These are phyloP conservation scores for Corella eumyota DNA, from an alignment of 23 tunicate species.

Conservation along the genomic window DNA sequence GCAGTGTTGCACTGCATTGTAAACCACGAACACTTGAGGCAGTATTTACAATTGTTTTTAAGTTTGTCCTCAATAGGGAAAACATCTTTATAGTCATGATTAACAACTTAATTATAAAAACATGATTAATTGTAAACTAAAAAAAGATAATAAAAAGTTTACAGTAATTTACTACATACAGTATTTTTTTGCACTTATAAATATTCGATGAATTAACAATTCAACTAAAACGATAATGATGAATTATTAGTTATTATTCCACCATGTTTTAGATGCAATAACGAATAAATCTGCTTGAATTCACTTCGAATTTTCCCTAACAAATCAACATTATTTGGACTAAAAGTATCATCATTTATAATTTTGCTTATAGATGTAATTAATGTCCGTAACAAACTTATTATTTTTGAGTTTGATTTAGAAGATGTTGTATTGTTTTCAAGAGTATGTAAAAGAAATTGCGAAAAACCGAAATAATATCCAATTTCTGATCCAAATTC, in stretches of 20 bases:
- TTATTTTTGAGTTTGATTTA: background rate
- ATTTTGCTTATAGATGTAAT: background rate
- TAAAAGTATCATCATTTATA: background rate
- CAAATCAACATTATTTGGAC: background rate
- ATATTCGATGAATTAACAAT: no score
- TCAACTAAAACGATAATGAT: no score
- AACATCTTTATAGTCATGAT: background rate
- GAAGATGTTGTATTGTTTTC: background rate
- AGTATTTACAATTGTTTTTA: background rate
- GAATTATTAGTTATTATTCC: no score
- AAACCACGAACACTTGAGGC: background rate
- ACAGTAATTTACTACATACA: no score
- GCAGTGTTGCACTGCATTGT: background rate
- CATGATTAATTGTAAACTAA: background rate
- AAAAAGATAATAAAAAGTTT: no score
- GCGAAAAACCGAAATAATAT: constrained; percentile 26
- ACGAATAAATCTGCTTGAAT: constrained; percentile 7
- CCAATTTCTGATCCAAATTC: constrained; percentile 28
- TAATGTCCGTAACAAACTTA: background rate
- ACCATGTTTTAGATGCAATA: background rate
- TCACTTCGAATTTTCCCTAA: constrained; percentile 13
- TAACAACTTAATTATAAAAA: no score
- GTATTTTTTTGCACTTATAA: no score
- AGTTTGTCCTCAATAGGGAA: no score
- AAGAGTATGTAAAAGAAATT: background rate